Base-by-base conservation (phyloP, 2,888 invertebrate genomes). In the Smittia aterrima region DNA sequence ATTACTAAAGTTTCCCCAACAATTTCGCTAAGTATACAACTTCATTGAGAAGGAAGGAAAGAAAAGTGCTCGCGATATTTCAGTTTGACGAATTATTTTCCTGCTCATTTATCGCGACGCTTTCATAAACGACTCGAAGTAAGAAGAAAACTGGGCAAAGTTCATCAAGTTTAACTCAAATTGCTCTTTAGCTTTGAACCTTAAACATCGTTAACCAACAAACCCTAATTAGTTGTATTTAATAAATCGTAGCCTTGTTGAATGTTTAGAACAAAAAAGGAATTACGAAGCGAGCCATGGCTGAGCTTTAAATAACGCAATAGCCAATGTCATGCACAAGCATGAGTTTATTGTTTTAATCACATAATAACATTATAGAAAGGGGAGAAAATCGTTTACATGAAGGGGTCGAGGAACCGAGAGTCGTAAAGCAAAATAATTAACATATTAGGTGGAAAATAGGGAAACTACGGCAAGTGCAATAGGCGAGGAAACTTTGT, bases 331-430 rank as follows among this genome's bases (percentile, higher is more conserved):
- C 58, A 22, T 58, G 58, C 58, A 58, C 3, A 58, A 18, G 58
- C 58, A 58, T 58, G 58, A 58, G 58, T 58, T 58, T 58, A 47
- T 20, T 9, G 22, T 58, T 58, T 22, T 58, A 58, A 58, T 58
- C 58, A 58, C 58, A 58, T 58, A 58, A 58, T 58, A 58, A 58
- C 22, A 47, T 58, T 58, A 58, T 58, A 58, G 58, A 58, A 58
- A 58, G 22, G 18, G 22, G 9, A 58, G 16, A 16, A 47, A 47
- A 47, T 11, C 58, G 47, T 47, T 47, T 47, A 47, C 16, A 16
- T 11, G 47, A 58, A 58, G 18, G 22, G 18, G 16, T n/a, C 58
- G 58, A 22, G 58, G 20, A 22, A 13, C 6, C 20, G 58, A 58
- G 18, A 58, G 22, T 6, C 9, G 22, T 58, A 18, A 3, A 58